Percentiles rank a stretch among this genome's conserved stretches.
Conservation (phyloP, 2,888 invertebrate genomes). For the Lasioglossum calceatum region DNA sequence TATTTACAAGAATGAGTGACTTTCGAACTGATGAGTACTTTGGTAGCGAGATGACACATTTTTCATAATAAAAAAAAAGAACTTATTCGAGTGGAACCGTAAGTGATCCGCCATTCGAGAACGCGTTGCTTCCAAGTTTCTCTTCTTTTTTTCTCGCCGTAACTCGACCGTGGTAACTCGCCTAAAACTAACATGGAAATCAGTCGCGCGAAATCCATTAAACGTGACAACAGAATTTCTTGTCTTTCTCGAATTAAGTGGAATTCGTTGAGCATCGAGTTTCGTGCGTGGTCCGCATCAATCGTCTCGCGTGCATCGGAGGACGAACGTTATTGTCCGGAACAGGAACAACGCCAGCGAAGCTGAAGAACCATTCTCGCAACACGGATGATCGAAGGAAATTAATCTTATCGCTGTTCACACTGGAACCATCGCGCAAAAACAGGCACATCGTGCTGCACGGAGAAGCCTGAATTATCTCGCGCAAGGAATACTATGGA, state of each 20-base stretch:
- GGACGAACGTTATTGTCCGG: neutral
- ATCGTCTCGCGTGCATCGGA: neutral
- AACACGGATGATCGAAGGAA: constrained; percentile 25
- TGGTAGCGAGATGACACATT: constrained; percentile 70
- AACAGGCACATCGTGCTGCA: neutral
- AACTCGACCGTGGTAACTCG: constrained; percentile 37
- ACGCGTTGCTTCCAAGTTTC: neutral
- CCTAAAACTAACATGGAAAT: neutral
- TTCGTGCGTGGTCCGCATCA: neutral
- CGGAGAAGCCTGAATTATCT: neutral
- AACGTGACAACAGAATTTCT: neutral
- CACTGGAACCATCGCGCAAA: constrained; percentile 27
- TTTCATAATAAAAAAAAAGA: constrained; percentile 10
- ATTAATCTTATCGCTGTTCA: constrained; percentile 49
- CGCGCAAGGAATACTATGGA: constrained; percentile 12
- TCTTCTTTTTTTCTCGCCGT: neutral
- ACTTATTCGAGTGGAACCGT: neutral
- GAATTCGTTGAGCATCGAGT: neutral
- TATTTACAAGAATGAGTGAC: constrained; percentile 65
- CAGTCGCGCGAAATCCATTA: neutral
- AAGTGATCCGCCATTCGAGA: constrained; percentile 20
- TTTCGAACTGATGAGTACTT: constrained; percentile 60
- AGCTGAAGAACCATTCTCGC: neutral
- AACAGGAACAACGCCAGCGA: constrained; percentile 10
- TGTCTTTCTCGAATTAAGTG: neutral